Evolutionary conservation across 1,140 invertebrate species (phyloP), one percentile per base, ranked within the genome.

Genomic region (Sarcophaga bullata): DNA sequence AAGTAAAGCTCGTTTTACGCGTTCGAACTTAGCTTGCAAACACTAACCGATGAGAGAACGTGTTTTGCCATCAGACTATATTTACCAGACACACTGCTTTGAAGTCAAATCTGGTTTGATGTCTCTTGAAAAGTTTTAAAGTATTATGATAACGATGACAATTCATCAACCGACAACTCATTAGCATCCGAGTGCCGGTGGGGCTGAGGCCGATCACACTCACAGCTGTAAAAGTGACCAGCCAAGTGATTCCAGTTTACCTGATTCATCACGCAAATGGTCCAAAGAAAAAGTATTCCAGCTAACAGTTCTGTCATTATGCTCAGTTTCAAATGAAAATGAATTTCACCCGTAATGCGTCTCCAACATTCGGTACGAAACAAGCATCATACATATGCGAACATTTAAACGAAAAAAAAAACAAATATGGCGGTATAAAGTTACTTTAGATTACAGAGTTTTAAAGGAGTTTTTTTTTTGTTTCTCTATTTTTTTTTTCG

Each of bases 251-350:
- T 89, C 89, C 80, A 89, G 89, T 81, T 52, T 90, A 85, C 88
- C 89, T 68, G 87, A 88, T 82, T 85, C 85, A 76, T 84, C 85
- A 76, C 84, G 89, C 81, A 90, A 90, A 85, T 90, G 89, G 89
- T 90, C 89, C 72, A 90, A 89, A 80, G 89, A 90, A 84, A 90
- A 89, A 86, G 85, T 90, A 19, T 90, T 90, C 87, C 90, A 90
- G 89, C 88, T 88, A 88, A 86, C 75, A 78, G 75, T 37, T 78
- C 13, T n/a, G n/a, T n/a, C n/a, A n/a, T n/a, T 62, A 62, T 6
- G 6, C 13, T 62, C 54, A 62, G 8, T 15, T 8, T 25, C 17
- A 68, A 15, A 8, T 19, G 52, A 6, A 10, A 15, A 15, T 58
- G 6, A 10, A 1, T 58, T 58, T 58, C 52, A 15, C 13, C 13